A percentile compares a stretch with the other conserved stretches of the same genome.
Conservation (phyloP, 2,113 vertebrate genomes). For the Sialia sialis region DNA sequence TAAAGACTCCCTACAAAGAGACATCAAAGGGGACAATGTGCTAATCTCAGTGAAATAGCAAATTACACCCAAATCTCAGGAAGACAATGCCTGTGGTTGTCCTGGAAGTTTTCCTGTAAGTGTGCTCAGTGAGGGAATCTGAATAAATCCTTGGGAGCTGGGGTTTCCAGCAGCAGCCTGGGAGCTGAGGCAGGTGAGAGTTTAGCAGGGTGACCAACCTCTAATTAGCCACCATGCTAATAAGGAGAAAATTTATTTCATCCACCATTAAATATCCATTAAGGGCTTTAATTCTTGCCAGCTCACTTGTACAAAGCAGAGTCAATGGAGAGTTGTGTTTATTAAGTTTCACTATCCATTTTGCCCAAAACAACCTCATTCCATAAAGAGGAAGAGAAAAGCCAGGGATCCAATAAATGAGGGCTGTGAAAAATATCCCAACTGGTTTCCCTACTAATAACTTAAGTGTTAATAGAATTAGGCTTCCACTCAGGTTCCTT, state of each 20-base stretch:
- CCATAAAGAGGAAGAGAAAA: not conserved
- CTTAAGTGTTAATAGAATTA: not conserved
- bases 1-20: not conserved
- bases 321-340: not conserved
- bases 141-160: not conserved
- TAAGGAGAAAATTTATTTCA: conserved; percentile 10
- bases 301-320: not conserved
- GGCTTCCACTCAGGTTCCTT: not conserved
- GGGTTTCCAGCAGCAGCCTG: not conserved
- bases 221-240: not conserved
- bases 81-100: not conserved
- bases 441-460: not conserved
- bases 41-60: not conserved
- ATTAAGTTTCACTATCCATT: not conserved
- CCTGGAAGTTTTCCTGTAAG: not conserved
- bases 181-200: not conserved
- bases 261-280: conserved; percentile 31
- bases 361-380: not conserved
- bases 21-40: not conserved
- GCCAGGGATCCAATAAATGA: not conserved
- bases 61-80: not conserved
- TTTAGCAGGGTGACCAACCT: not conserved
- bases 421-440: not conserved
- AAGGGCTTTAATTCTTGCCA: not conserved
- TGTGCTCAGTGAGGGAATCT: not conserved